phyloP scores from a whole-genome alignment of 2,888 invertebrate species.

The Agriopis leucophaearia region DNA sequence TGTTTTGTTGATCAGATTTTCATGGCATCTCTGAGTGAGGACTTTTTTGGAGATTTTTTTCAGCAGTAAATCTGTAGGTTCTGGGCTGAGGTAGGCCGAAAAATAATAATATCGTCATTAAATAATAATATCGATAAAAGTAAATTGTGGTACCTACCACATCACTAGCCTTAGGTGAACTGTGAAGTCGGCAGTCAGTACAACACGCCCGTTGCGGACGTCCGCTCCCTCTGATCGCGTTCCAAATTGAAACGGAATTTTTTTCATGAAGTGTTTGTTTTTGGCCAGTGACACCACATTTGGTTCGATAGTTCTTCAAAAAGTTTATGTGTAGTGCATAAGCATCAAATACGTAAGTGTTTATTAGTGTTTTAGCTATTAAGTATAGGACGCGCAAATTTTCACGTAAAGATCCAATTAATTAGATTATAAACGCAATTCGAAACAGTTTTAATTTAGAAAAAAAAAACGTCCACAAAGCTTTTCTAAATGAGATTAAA shows the following conservation, averaged over 20 bases:
- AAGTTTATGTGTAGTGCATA: slow-evolving; percentile 8
- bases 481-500: background rate
- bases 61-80: too few species aligned
- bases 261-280: slow-evolving; percentile 12
- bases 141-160: slow-evolving; percentile 43
- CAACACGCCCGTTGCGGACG: slow-evolving; percentile 67
- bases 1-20: background rate
- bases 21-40: too few species aligned
- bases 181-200: slow-evolving; percentile 65
- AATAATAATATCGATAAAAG: slow-evolving; percentile 57
- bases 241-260: slow-evolving; percentile 47
- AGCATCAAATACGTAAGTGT: slow-evolving; percentile 14
- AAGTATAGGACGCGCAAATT: background rate
- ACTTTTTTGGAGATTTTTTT: too few species aligned
- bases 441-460: background rate
- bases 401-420: slow-evolving; percentile 12
- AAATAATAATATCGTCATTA: background rate
- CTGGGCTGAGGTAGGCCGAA: too few species aligned
- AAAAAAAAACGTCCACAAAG: background rate
- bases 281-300: slow-evolving; percentile 18
- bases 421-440: slow-evolving; percentile 22
- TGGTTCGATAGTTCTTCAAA: background rate
- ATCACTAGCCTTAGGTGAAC: slow-evolving; percentile 64
- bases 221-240: slow-evolving; percentile 62
- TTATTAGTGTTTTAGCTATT: background rate